Evolutionary conservation across 2,888 invertebrate species (phyloP), one percentile per base, ranked within the genome.

Genomic region (Tryphoninae sp.): DNA sequence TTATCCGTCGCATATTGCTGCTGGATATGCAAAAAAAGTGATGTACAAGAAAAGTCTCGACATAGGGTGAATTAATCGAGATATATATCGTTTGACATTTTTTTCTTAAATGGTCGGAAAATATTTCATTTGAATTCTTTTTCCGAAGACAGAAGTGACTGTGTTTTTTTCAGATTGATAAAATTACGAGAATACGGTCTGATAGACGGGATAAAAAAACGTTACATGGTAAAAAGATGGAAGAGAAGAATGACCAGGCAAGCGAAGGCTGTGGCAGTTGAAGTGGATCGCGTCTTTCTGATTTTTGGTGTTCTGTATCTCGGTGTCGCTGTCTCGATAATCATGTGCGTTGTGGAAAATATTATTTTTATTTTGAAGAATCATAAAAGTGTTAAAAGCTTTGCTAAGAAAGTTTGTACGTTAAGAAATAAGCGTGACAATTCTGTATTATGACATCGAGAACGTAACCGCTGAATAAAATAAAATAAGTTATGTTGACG

Each of bases 271-370:
- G 11, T 61, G 49, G 69, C 13, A 19, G 78, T 86, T 23, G 82
- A 83, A 26, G 23, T 86, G 4, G 0, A 80, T 9, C 84, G 86
- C 67, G 83, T 86, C 0, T 72, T 69, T n/a, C 0, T 83, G 7
- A 82, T 86, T 16, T 84, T 86, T 7, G 19, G 62, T 2, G 45
- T 86, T 45, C 51, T 83, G 0, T 69, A 13, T 11, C 42, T 53
- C 2, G 86, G 86, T 4, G 11, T 61, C 1, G 13, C 72, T 8
- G 23, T 83, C 1, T 84, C 86, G 7, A 22, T 83, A 2, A 3
- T 69, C 3, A 33, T 86, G 49, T 73, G 85, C 1, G 3, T 72
- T 1, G 1, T 80, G 0, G 86, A 86, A 72, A 75, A 76, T 22
- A 67, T 72, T 7, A 13, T 72, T 42, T 71, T 71, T 23, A 42